Base-by-base conservation (phyloP, 2,113 vertebrate genomes). In the Hemicordylus capensis region DNA sequence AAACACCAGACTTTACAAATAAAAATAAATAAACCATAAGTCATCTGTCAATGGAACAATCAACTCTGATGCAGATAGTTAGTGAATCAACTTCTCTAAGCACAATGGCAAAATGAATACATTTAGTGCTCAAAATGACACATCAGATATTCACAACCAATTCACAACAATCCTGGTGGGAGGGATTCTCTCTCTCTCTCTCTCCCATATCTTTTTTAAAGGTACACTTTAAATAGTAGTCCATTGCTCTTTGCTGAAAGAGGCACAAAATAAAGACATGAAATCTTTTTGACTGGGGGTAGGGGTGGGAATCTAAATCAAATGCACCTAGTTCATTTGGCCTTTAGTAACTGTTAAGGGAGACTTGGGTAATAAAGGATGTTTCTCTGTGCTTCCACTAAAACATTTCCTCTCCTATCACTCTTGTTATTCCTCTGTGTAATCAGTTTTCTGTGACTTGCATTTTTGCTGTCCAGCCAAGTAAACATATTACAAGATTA, bases 401-500 rank as follows among this genome's bases (percentile, higher is more conserved):
- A 74, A 67, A 44, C 69, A 54, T 54, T 42, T 39, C 14, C 79
- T 84, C 19, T 88, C 34, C 44, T 88, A 76, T 83, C 4, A 31
- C 26, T 72, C 17, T 80, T 28, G 34, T 90, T 86, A 89, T 80
- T 76, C 83, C 80, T 85, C 88, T 12, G 61, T 66, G 14, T 88
- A 94, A 93, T 84, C 61, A 31, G 2, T 80, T 94, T 85, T 92
- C 76, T 80, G 0, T 72, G 90, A 85, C 22, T 46, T 85, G 24
- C 20, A 85, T 89, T 91, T 92, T 84, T 73, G 22, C 59, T 86
- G n/a, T 31, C 44, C 83, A 86, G 81, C 11, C 70, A 90, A 81
- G 26, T 70, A 92, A 90, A 93, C 72, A 34, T 83, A 93, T 80
- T 90, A 84, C 42, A 88, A n/a, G 1, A 31, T 73, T 91, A 63